Evolutionary conservation across 2,113 vertebrate species (phyloP).

Genomic region (Chloroceryle aenea): DNA sequence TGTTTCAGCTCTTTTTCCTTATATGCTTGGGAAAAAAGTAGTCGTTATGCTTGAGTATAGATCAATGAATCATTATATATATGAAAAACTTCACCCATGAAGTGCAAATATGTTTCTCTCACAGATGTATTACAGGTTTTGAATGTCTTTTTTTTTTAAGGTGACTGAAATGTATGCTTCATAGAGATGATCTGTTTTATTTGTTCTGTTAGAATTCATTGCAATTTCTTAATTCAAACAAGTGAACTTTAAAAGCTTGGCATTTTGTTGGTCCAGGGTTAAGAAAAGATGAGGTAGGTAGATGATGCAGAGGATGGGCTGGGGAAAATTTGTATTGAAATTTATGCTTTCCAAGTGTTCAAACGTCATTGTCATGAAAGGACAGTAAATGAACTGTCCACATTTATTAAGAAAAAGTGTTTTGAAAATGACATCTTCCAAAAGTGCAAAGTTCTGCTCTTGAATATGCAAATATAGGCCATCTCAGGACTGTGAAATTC

Average conservation of each 20-base stretch:
- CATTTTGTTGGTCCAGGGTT: not conserved
- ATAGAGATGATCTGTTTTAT: not conserved
- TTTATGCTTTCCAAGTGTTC: not conserved
- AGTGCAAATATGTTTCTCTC: not conserved
- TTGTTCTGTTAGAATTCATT: constrained; percentile 26
- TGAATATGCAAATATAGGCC: not conserved
- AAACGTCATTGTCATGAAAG: not conserved
- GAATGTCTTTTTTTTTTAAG: not conserved
- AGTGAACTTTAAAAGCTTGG: not conserved
- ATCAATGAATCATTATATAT: not conserved
- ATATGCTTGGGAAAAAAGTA: not conserved
- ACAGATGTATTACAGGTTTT: not conserved
- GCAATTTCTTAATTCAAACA: not conserved
- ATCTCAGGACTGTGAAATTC: not conserved
- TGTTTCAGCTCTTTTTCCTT: not conserved
- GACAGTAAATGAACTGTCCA: not conserved
- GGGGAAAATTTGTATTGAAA: not conserved
- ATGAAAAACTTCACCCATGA: not conserved
- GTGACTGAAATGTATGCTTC: not conserved
- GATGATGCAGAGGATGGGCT: not conserved
- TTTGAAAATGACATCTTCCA: not conserved
- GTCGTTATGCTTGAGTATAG: not conserved
- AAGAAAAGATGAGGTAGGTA: not conserved
- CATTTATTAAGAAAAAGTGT: not conserved
- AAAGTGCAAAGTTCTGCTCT: not conserved